phyloP scores from a whole-genome alignment of 2,888 invertebrate species.

The Hirtodrosophila cameraria region DNA sequence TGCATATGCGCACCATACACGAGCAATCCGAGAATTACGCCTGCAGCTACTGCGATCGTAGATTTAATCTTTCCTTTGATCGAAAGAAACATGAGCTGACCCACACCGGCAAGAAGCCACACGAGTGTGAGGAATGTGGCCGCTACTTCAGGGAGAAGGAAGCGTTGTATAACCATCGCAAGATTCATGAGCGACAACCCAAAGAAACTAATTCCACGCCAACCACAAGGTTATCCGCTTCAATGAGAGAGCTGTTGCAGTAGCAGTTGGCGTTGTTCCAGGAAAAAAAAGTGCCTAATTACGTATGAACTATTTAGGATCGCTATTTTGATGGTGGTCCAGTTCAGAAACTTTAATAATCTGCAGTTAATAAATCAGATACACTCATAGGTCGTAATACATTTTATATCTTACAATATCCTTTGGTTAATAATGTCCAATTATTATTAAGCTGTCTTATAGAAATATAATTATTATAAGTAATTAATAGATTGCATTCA shows the following conservation, averaged over 20 bases:
- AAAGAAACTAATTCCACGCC: neutral
- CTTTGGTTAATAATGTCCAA: no score
- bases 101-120: conserved; percentile 82
- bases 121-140: conserved; percentile 75
- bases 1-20: conserved; percentile 79
- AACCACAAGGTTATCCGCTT: neutral
- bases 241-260: neutral
- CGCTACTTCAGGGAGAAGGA: conserved; percentile 77
- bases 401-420: no score
- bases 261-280: neutral
- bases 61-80: conserved; percentile 77
- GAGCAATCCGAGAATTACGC: conserved; percentile 72
- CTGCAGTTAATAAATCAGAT: no score
- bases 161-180: conserved; percentile 77
- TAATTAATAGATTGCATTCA: neutral
- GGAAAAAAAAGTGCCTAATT: neutral
- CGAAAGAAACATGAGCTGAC: conserved; percentile 82
- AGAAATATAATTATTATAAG: no score
- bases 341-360: no score
- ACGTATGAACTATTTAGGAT: neutral
- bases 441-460: no score
- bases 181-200: conserved; percentile 64
- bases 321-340: neutral
- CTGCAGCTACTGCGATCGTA: conserved; percentile 76
- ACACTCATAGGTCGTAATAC: no score